phyloP scores from a whole-genome alignment of 2,797 vertebrate species.

The Simalia tracyae region DNA sequence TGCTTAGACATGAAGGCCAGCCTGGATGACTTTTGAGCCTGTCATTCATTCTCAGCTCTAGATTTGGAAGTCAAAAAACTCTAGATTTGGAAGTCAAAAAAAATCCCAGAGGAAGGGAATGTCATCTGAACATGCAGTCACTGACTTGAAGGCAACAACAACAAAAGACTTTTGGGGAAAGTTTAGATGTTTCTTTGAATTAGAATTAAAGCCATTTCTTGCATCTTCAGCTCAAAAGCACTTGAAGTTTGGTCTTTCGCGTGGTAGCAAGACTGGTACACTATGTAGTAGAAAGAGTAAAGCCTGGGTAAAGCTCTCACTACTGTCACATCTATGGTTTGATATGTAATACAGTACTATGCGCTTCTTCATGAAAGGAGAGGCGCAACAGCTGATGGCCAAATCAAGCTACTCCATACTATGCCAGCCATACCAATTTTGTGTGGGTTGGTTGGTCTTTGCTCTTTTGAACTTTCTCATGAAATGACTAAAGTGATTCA shows the following conservation, averaged over 20 bases:
- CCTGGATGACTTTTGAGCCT: background rate
- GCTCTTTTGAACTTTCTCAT: background rate
- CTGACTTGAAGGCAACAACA: no score
- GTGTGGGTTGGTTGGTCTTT: background rate
- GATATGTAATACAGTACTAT: conserved; percentile 6
- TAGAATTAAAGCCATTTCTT: conserved; percentile 45
- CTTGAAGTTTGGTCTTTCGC: background rate
- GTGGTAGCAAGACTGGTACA: background rate
- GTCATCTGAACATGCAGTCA: background rate
- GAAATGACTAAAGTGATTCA: background rate
- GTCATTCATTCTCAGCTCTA: background rate
- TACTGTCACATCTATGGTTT: conserved; percentile 9
- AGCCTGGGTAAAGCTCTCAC: conserved; percentile 9
- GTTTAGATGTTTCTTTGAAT: conserved; percentile 30
- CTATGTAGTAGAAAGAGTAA: conserved; percentile 15
- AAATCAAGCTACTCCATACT: conserved; percentile 13
- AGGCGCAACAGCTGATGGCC: conserved; percentile 10
- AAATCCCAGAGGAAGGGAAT: background rate
- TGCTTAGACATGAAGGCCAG: background rate
- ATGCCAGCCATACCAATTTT: background rate
- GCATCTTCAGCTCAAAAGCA: conserved; percentile 45
- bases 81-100: background rate
- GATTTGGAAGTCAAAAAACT: background rate
- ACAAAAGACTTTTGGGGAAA: background rate
- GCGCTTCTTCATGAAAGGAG: conserved; percentile 14